Conservation (phyloP, 1,140 invertebrate genomes). For the Ips nitidus region DNA sequence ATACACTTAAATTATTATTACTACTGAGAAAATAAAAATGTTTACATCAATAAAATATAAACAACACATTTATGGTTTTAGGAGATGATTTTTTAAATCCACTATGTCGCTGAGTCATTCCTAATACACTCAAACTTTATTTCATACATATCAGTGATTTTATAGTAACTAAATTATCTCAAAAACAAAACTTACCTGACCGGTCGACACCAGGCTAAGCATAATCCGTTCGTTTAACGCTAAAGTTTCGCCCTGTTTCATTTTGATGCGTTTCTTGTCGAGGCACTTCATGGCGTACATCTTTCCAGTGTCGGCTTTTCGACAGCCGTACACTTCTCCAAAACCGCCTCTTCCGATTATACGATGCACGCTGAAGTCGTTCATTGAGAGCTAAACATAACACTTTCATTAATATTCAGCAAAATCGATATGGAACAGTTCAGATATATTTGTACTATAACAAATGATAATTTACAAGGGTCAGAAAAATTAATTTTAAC, state of each 20-base stretch:
- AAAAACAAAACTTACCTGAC: conserved; percentile 65
- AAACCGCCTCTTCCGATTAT: conserved; percentile 99
- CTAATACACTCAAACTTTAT: no score
- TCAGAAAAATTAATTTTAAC: no score
- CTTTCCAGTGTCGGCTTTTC: conserved; percentile 99
- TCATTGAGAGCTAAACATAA: conserved; percentile 90
- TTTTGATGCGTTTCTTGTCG: conserved; percentile 99
- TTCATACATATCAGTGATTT: no score
- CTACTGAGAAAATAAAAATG: no score
- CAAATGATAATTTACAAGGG: no score
- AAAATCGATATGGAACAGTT: no score
- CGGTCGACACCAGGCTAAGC: conserved; percentile 98
- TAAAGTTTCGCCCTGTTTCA: conserved; percentile 99
- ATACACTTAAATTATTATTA: no score
- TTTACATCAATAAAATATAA: no score
- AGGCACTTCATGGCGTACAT: conserved; percentile 99
- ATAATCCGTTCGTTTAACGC: conserved; percentile 99
- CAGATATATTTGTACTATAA: not conserved
- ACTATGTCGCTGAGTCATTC: no score
- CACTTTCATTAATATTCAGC: conserved; percentile 33
- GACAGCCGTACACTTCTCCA: conserved; percentile 99
- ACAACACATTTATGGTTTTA: no score
- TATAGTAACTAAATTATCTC: no score
- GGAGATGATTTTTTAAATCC: no score
- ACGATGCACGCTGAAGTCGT: conserved; percentile 99